A percentile compares a stretch with the other conserved stretches of the same genome.
Conservation (phyloP, 2,113 vertebrate genomes). For the Rhinolophus sinicus region DNA sequence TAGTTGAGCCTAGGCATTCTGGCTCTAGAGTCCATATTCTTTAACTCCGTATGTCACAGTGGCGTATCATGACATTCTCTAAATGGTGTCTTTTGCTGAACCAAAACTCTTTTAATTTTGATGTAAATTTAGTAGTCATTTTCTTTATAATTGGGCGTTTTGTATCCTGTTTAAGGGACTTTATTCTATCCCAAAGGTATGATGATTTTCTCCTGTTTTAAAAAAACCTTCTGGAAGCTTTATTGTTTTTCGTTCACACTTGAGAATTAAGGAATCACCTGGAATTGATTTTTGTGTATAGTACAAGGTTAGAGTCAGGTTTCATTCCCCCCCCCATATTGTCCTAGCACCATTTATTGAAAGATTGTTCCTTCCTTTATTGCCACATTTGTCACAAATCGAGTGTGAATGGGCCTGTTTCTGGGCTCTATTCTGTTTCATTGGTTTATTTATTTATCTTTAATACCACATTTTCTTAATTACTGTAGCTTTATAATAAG, state of each 20-base stretch:
- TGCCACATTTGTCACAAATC: background rate
- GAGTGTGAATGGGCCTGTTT: background rate
- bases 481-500: background rate
- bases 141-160: background rate
- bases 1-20: background rate
- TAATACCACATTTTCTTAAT: background rate
- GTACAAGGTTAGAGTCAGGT: background rate
- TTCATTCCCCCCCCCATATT: background rate
- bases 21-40: background rate
- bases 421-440: background rate
- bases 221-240: background rate
- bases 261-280: background rate
- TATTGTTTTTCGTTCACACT: conserved; percentile 11
- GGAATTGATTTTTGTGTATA: background rate
- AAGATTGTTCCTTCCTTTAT: background rate
- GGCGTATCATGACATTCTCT: background rate
- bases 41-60: background rate
- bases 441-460: background rate
- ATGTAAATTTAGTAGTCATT: background rate
- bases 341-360: background rate
- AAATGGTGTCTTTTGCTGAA: background rate
- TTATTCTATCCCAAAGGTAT: background rate
- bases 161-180: background rate
- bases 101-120: background rate
- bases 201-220: background rate